Conservation (phyloP, 2,113 vertebrate species). For the Lichenostomus cassidix region DNA sequence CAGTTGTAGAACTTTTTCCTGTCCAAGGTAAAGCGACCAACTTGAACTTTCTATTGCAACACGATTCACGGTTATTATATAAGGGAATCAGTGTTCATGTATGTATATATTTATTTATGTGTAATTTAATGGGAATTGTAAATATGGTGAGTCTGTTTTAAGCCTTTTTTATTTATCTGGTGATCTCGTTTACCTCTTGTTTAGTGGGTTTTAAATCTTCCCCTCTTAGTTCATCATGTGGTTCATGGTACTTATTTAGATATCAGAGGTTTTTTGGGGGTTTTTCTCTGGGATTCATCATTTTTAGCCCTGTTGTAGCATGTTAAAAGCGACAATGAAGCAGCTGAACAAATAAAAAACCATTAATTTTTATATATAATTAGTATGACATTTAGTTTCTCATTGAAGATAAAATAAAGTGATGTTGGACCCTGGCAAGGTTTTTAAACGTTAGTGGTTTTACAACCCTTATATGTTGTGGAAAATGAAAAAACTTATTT, state of each 20-base stretch:
- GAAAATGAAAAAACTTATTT: slow-evolving; percentile 84
- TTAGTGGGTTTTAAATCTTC: slow-evolving; percentile 98
- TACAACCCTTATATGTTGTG: slow-evolving; percentile 88
- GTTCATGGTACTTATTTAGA: slow-evolving; percentile 96
- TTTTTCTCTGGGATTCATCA: slow-evolving; percentile 89
- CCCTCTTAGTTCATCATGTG: slow-evolving; percentile 96
- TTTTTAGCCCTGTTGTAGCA: slow-evolving; percentile 98
- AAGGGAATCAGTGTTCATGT: slow-evolving; percentile 99
- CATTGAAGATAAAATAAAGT: slow-evolving; percentile 78
- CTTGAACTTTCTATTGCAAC: slow-evolving; percentile 95
- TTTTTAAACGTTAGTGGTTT: slow-evolving; percentile 83
- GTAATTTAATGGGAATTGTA: slow-evolving; percentile 99
- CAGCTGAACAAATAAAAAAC: slow-evolving; percentile 91
- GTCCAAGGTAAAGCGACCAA: slow-evolving; percentile 86
- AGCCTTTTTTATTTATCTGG: slow-evolving; percentile 99
- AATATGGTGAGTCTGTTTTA: slow-evolving; percentile 99
- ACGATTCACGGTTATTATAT: slow-evolving; percentile 91
- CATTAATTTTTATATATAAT: slow-evolving; percentile 88
- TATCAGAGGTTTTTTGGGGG: slow-evolving; percentile 86
- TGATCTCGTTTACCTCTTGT: slow-evolving; percentile 96
- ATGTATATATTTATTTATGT: slow-evolving; percentile 99
- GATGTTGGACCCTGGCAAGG: slow-evolving; percentile 81
- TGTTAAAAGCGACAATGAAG: slow-evolving; percentile 93
- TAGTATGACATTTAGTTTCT: slow-evolving; percentile 86
- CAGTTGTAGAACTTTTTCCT: slow-evolving; percentile 86